Evolutionary conservation across 2,113 vertebrate genomes (phyloP).

Genomic region (Xiphophorus maculatus): DNA sequence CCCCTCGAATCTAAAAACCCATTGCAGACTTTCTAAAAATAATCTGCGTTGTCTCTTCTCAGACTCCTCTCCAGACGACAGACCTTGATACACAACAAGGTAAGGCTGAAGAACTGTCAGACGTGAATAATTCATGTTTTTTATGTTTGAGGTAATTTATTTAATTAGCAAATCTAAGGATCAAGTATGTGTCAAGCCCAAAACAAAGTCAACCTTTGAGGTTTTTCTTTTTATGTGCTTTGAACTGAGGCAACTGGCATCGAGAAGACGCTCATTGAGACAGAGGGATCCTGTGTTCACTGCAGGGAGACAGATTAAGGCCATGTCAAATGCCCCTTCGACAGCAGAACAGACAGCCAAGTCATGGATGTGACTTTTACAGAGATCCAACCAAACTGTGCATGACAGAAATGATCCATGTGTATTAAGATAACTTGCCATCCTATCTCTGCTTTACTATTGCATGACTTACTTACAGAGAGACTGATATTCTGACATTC

Average conservation of each 20-base stretch:
- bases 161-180: not conserved
- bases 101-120: conserved; percentile 10
- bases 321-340: conserved; percentile 59
- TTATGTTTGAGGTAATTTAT: not conserved
- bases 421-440: conserved; percentile 26
- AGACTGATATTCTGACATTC: conserved; percentile 20
- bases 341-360: conserved; percentile 65
- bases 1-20: conserved; percentile 75
- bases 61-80: conserved; percentile 53
- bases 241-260: conserved; percentile 29
- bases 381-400: conserved; percentile 64
- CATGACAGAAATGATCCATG: conserved; percentile 31
- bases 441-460: not conserved
- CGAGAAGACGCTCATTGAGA: conserved; percentile 32
- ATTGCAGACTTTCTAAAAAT: conserved; percentile 83
- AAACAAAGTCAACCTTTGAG: conserved; percentile 23
- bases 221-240: not conserved
- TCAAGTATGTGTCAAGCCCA: conserved; percentile 10
- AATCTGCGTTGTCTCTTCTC: conserved; percentile 64
- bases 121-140: conserved; percentile 5
- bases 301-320: conserved; percentile 65
- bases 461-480: conserved; percentile 19
- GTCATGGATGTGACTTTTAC: conserved; percentile 67
- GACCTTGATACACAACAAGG: conserved; percentile 42
- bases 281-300: conserved; percentile 39